Evolutionary conservation across 1,140 invertebrate species (phyloP), one percentile per base, ranked within the genome.

Genomic region (Tribolium castaneum): DNA sequence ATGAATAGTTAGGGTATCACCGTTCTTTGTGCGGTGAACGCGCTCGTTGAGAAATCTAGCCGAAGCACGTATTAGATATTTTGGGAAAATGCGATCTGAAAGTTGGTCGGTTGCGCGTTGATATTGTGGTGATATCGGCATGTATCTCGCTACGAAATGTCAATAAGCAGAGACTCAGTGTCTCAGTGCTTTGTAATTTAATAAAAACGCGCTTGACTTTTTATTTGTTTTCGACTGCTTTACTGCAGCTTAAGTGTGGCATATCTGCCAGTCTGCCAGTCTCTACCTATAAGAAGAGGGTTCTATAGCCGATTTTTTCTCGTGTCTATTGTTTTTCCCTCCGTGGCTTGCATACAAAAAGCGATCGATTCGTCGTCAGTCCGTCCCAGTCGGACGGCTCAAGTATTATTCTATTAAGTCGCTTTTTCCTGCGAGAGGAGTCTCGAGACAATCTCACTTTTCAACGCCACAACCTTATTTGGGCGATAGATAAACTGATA

Each of bases 21-120:
- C 51, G 73, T 59, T 56, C 54, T 75, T 75, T 75, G 73, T 59
- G 73, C 52, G 25, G 30, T 59, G 73, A 75, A 75, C 52, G 73
- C 25, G 73, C 54, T 25, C 73, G 54, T 75, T 56, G 73, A 75
- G 73, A 56, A 75, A 45, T 54, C 73, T 75, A 75, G 54, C 73
- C 52, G 30, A 45, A 16, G 73, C 73, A 75, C 73, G 73, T 75
- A 59, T 59, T 56, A 56, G 73, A 75, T 75, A 75, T 75, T 75
- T 75, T 59, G 22, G 62, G 73, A 75, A 75, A 56, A 75, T 56
- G 51, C 54, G 51, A 45, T 59, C 73, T 30, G 22, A 72, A 72
- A 72, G 70, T 72, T 72, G 39, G 70, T 72, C 19, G 70, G 45
- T 72, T 72, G n/a, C 10, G 59, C 59, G 59, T 35, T 66, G 59